These are phyloP conservation scores for Plumapathes pennacea DNA, from an alignment of 92 coral and sea anemone species.

Conservation along the genomic window DNA sequence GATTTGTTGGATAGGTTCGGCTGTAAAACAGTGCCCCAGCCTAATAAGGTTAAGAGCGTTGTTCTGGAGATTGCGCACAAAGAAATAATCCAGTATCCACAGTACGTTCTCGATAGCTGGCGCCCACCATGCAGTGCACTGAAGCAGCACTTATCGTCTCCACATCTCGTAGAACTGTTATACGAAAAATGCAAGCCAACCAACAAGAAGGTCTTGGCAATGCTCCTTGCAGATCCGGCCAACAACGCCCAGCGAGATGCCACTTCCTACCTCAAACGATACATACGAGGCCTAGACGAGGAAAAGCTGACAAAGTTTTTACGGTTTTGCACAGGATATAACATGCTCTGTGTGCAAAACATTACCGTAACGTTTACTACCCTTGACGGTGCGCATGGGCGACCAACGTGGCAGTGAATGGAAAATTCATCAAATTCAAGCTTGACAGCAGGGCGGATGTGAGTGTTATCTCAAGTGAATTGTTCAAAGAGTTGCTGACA, in stretches of 20 bases:
- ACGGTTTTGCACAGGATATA: conserved; percentile 50
- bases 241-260: conserved; percentile 39
- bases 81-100: conserved; percentile 51
- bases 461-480: conserved; percentile 8
- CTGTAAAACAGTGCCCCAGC: conserved; percentile 27
- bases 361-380: conserved; percentile 30
- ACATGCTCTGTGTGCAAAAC: conserved; percentile 22
- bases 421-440: conserved; percentile 5
- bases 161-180: conserved; percentile 14
- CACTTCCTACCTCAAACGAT: conserved; percentile 22
- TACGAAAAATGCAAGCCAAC: conserved; percentile 34
- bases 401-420: conserved; percentile 15
- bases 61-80: conserved; percentile 56
- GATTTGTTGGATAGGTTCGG: conserved; percentile 35
- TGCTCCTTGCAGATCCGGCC: conserved; percentile 31
- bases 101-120: conserved; percentile 46
- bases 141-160: conserved; percentile 19
- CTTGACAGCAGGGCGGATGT: conserved; percentile 34
- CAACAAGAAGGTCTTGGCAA: conserved; percentile 41
- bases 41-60: conserved; percentile 14
- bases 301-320: conserved; percentile 38
- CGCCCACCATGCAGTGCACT: conserved; percentile 12
- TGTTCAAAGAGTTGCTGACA: no score
- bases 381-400: conserved; percentile 32
- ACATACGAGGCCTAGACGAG: conserved; percentile 47